Conservation (phyloP, 2,797 vertebrate species). For the Melanotaenia parkinsoni region DNA sequence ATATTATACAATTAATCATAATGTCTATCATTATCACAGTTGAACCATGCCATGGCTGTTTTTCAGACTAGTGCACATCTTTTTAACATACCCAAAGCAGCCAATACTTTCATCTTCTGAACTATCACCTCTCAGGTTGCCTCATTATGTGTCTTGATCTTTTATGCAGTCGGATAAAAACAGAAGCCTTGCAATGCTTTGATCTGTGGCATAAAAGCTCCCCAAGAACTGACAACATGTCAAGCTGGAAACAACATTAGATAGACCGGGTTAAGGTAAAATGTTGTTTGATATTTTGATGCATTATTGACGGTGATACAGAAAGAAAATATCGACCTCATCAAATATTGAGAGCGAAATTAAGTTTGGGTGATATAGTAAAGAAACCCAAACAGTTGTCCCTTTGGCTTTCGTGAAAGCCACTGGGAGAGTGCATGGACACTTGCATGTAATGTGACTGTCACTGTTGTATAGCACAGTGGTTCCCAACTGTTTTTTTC, state of each 20-base stretch:
- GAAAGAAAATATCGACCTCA: conserved; percentile 66
- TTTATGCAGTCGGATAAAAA: conserved; percentile 83
- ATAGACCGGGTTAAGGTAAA: conserved; percentile 67
- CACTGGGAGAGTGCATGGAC: background rate
- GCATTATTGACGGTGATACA: conserved; percentile 67
- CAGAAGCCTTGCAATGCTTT: conserved; percentile 75
- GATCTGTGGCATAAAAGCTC: conserved; percentile 81
- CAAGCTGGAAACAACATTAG: conserved; percentile 77
- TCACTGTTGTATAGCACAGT: background rate
- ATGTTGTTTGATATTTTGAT: conserved; percentile 65
- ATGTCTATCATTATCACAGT: conserved; percentile 35
- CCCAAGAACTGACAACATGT: conserved; percentile 81
- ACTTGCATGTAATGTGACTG: conserved; percentile 3
- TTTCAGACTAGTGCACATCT: conserved; percentile 41
- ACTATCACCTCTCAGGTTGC: conserved; percentile 79
- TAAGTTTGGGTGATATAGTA: conserved; percentile 20
- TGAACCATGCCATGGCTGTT: conserved; percentile 30
- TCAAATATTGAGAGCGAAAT: conserved; percentile 50
- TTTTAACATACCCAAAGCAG: conserved; percentile 58
- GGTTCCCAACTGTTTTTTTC: no score
- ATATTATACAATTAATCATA: conserved; percentile 48
- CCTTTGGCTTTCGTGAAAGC: conserved; percentile 7
- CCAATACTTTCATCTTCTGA: conserved; percentile 70
- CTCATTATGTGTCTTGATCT: conserved; percentile 78
- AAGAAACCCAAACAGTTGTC: conserved; percentile 9